Conservation (phyloP, 2,113 vertebrate genomes). For the Tiliqua scincoides region DNA sequence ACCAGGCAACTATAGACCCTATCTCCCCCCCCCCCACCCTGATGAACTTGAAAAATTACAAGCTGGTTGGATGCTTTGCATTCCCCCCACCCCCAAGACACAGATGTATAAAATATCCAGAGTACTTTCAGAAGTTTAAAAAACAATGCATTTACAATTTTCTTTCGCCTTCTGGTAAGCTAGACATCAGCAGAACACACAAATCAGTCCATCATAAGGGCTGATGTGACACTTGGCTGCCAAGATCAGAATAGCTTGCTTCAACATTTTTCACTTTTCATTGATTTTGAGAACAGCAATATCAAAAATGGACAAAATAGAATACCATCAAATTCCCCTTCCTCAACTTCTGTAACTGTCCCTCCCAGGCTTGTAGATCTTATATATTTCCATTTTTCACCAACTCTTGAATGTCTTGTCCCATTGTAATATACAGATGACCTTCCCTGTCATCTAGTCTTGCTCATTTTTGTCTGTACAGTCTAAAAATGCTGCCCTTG, state of each 20-base stretch:
- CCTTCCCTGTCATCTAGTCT: not conserved
- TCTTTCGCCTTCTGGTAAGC: not conserved
- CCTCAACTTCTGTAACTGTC: not conserved
- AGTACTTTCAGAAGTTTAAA: not conserved
- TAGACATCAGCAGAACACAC: not conserved
- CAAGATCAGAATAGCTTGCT: not conserved
- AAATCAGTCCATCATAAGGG: not conserved
- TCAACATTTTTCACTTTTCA: not conserved
- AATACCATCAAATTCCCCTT: not conserved
- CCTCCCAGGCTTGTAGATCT: not conserved
- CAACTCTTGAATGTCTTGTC: not conserved
- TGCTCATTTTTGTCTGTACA: not conserved
- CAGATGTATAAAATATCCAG: not conserved
- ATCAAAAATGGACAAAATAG: not conserved
- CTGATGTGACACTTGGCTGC: not conserved
- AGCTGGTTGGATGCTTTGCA: not conserved
- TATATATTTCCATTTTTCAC: not conserved
- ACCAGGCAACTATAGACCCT: not conserved
- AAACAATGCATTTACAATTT: not conserved
- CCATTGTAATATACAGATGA: not conserved
- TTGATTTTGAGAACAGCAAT: not conserved
- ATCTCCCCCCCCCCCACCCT: not conserved
- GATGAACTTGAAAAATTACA: not conserved
- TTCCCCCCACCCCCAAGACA: not conserved
- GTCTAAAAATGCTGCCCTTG: not conserved